Conservation (phyloP, 2,888 invertebrate species). For the Melikaiella ostensackeni region DNA sequence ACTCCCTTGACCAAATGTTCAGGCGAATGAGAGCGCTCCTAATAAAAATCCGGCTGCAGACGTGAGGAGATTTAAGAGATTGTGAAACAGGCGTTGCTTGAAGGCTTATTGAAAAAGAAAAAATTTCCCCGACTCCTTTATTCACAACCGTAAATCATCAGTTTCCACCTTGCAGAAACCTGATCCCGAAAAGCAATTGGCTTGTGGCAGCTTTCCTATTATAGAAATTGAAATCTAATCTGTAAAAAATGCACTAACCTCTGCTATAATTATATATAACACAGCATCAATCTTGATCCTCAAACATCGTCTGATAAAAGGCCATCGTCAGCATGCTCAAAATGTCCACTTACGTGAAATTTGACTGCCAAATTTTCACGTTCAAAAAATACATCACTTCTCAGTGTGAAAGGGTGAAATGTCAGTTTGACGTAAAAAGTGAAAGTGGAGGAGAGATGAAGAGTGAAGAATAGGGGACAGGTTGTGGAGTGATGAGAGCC, state of each 20-base stretch:
- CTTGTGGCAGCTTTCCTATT: conserved; percentile 13
- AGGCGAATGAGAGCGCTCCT: too few relatives aligned
- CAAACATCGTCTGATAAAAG: not conserved
- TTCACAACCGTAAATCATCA: not conserved
- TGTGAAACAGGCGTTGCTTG: too few relatives aligned
- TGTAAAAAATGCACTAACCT: conserved; percentile 21
- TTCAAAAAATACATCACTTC: not conserved
- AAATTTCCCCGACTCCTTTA: not conserved
- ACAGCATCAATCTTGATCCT: conserved; percentile 13
- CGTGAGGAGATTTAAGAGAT: too few relatives aligned
- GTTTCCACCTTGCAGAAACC: not conserved
- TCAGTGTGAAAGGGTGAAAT: conserved; percentile 19
- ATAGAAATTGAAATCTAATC: conserved; percentile 37
- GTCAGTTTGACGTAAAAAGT: conserved; percentile 41
- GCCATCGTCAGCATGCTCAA: not conserved
- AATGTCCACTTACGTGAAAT: not conserved
- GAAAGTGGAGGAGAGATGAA: conserved; percentile 49
- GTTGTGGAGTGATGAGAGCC: conserved; percentile 66
- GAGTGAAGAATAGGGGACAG: conserved; percentile 35
- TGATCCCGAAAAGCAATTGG: conserved; percentile 6
- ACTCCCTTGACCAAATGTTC: too few relatives aligned
- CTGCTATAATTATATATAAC: conserved; percentile 9
- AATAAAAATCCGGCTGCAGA: too few relatives aligned
- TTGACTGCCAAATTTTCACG: not conserved
- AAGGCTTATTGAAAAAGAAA: too few relatives aligned